Conservation (phyloP, 92 coral and sea anemone species). For the Palythoa grandiflora region DNA sequence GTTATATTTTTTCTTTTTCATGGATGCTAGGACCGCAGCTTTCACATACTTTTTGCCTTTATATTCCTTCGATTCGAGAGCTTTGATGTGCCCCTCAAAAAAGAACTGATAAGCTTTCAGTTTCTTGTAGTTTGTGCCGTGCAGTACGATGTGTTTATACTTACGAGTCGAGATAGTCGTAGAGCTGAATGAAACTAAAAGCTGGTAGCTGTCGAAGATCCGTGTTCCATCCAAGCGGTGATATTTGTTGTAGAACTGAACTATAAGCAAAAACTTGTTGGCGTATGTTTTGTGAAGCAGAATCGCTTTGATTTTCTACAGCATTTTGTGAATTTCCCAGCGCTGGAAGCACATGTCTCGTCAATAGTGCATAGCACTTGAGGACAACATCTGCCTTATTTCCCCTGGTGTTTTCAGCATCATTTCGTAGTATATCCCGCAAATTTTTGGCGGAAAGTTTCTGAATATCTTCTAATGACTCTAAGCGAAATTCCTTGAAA, state of each 20-base stretch:
- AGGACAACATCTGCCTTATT: conserved; percentile 60
- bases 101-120: too few relatives aligned
- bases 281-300: background rate
- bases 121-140: too few relatives aligned
- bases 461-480: conserved; percentile 46
- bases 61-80: too few relatives aligned
- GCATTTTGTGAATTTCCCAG: conserved; percentile 5
- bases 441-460: conserved; percentile 53
- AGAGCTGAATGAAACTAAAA: conserved; percentile 56
- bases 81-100: too few relatives aligned
- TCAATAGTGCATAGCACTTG: conserved; percentile 58
- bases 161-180: conserved; percentile 20
- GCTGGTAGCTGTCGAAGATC: conserved; percentile 56
- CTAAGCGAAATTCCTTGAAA: conserved; percentile 27
- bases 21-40: conserved; percentile 55
- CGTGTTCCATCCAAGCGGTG: conserved; percentile 62
- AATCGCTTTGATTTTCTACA: conserved; percentile 19
- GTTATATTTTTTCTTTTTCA: conserved; percentile 55
- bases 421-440: conserved; percentile 20
- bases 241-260: conserved; percentile 39
- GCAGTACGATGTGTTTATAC: too few relatives aligned
- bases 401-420: conserved; percentile 56
- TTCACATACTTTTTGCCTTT: conserved; percentile 55
- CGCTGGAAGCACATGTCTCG: conserved; percentile 35
- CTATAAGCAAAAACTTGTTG: background rate